A percentile compares a stretch with the other conserved stretches of the same genome.
These are phyloP conservation scores for Trichonephila inaurata DNA, from an alignment of 1,140 invertebrate species.

Conservation along the genomic window DNA sequence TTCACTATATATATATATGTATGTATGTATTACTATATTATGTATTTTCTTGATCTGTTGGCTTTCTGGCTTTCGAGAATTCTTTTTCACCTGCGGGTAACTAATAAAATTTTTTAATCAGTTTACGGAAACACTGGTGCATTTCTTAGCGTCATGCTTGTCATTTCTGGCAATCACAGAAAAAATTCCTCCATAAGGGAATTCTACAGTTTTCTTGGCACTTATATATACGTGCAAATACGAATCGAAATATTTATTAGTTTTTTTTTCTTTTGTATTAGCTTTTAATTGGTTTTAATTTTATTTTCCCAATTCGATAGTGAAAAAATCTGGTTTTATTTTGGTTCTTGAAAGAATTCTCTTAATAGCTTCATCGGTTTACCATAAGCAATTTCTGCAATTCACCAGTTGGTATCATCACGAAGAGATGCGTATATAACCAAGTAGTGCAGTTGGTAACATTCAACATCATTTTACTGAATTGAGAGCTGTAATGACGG, in stretches of 20 bases:
- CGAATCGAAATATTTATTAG: not conserved
- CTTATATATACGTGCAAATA: not conserved
- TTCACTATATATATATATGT: too few species aligned
- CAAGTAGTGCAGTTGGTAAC: not conserved
- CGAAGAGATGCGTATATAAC: not conserved
- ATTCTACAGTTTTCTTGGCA: not conserved
- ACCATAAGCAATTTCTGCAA: not conserved
- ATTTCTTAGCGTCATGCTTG: not conserved
- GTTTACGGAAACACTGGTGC: not conserved
- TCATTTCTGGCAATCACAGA: not conserved
- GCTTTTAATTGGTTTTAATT: not conserved
- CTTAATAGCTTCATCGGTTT: not conserved
- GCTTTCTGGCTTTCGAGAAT: not conserved
- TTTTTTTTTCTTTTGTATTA: not conserved
- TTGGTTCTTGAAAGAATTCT: not conserved
- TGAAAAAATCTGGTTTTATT: not conserved
- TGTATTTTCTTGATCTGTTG: too few species aligned
- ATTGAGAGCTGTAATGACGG: not conserved
- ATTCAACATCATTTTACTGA: not conserved
- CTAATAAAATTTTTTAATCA: constrained; percentile 2
- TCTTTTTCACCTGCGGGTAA: not conserved
- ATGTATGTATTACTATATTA: too few species aligned
- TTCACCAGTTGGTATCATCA: not conserved
- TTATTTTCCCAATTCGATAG: not conserved
- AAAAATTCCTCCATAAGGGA: not conserved